Evolutionary conservation across 2,797 vertebrate species (phyloP).

Genomic region (Glossophaga mutica): DNA sequence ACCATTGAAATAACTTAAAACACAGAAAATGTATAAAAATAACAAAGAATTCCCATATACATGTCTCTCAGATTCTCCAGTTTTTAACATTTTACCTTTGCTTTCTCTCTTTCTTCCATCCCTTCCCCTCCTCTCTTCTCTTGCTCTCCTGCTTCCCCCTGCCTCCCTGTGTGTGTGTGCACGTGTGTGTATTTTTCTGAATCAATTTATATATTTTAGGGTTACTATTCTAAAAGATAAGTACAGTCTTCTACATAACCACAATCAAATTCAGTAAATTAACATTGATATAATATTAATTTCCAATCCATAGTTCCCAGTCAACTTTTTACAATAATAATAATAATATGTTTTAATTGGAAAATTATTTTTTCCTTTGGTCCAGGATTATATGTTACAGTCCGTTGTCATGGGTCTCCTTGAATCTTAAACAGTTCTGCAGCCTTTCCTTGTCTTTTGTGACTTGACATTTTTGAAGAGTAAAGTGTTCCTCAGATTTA

Average conservation of each 20-base stretch:
- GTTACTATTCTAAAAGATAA: constrained; percentile 11
- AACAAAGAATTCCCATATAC: neutral
- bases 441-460: neutral
- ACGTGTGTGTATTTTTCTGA: neutral
- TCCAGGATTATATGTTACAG: neutral
- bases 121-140: too few relatives aligned
- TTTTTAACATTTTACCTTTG: constrained; percentile 19
- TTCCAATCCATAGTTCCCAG: neutral
- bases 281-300: neutral
- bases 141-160: neutral
- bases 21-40: neutral
- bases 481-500: neutral
- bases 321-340: constrained; percentile 13
- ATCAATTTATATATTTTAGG: neutral
- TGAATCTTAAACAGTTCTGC: neutral
- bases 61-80: neutral
- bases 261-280: constrained; percentile 8
- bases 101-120: neutral
- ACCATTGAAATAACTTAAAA: constrained; percentile 16
- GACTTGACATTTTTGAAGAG: neutral
- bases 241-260: neutral
- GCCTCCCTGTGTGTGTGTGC: neutral
- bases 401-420: constrained; percentile 10
- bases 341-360: neutral
- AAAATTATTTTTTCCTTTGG: neutral